Evolutionary conservation across 2,797 vertebrate species (phyloP), one percentile per base, ranked within the genome.

Genomic region (Hipposideros larvatus): DNA sequence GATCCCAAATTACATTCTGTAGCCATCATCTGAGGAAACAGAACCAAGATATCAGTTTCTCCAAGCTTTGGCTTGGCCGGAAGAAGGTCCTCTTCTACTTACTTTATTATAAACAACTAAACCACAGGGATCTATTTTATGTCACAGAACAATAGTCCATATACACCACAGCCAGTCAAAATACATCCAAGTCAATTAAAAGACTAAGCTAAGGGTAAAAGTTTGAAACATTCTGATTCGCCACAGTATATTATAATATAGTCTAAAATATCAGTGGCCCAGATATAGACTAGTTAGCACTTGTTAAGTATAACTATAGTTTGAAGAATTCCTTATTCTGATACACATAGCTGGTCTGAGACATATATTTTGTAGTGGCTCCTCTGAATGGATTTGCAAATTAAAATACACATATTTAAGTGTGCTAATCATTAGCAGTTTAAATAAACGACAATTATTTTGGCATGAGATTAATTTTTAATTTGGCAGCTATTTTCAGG

Each of bases 391-490:
- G 51, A 97, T 84, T 37, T 97, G 74, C 55, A 97, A 97, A 97
- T 97, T 87, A 88, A 98, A 96, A 97, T 94, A 43, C 43, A 9
- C 43, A 43, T 43, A 92, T 95, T 97, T 63, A 96, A 96, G n/a
- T 87, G 4, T 91, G 77, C 74, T 96, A 91, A 96, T 96, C 97
- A 88, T 97, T 96, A 97, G 92, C 14, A 63, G 96, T 96, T 98
- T 96, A 95, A 82, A 43, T 91, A 98, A 98, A 96, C 88, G 66
- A 0, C 92, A 96, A 95, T 96, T 97, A 91, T 93, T 97, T 97
- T 96, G 95, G 89, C 77, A 96, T 57, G 93, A 80, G 34, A 91
- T 97, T 97, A 97, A 98, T 97, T 97, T 90, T 96, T 95, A 21
- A 83, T 46, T 79, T 88, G 90, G 65, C 96, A 97, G 95, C 92